These are phyloP conservation scores for Aphodius granarius DNA, from an alignment of 2,888 invertebrate genomes.

Conservation along the genomic window DNA sequence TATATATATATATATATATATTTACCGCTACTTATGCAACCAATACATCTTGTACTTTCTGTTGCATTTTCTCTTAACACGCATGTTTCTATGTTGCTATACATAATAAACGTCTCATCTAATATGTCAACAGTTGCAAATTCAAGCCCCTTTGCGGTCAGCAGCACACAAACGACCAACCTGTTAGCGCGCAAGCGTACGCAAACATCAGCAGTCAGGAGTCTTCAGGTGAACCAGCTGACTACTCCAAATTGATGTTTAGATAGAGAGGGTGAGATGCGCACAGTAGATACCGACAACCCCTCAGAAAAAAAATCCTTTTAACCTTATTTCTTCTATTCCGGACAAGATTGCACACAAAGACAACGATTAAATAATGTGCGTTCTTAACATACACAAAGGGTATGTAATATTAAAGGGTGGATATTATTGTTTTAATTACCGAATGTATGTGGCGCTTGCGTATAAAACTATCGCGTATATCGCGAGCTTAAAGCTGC, in stretches of 20 bases:
- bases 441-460: slow-evolving; percentile 31
- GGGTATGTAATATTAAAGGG: not conserved
- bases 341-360: not conserved
- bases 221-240: slow-evolving; percentile 40
- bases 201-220: slow-evolving; percentile 33
- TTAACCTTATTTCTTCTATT: not conserved
- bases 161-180: not conserved
- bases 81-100: not conserved
- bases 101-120: not conserved
- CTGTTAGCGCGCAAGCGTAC: slow-evolving; percentile 37
- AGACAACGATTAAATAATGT: not conserved
- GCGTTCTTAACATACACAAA: not conserved
- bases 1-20: no score
- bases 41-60: no score
- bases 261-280: slow-evolving; percentile 48
- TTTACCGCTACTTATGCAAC: no score
- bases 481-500: slow-evolving; percentile 15
- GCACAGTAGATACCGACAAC: slow-evolving; percentile 34
- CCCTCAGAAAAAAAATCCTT: not conserved
- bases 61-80: no score
- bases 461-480: slow-evolving; percentile 28
- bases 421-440: not conserved
- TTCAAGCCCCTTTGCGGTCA: not conserved
- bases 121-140: not conserved
- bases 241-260: slow-evolving; percentile 47